These are phyloP conservation scores for Hyperoplus lanceolatus DNA, from an alignment of 2,797 vertebrate genomes.

Conservation along the genomic window DNA sequence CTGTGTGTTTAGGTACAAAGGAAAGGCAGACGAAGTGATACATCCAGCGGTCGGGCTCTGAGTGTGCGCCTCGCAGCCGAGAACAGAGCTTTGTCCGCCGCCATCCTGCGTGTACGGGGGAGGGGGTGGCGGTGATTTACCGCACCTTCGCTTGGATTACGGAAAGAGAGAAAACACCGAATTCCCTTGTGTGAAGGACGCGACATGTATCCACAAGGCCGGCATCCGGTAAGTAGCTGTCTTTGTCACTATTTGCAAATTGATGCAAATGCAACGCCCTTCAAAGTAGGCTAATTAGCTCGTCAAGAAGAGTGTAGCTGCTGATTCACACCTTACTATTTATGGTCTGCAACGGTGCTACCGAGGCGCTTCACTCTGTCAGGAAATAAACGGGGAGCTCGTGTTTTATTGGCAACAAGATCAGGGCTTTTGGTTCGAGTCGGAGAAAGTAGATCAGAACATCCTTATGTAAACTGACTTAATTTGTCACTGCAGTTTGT, in stretches of 20 bases:
- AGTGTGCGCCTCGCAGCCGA: slow-evolving; percentile 66
- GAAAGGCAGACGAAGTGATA: slow-evolving; percentile 54
- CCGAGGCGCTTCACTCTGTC: slow-evolving; percentile 30
- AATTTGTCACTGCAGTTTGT: neutral
- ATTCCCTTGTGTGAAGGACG: slow-evolving; percentile 73
- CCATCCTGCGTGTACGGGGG: slow-evolving; percentile 77
- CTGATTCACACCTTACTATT: slow-evolving; percentile 76
- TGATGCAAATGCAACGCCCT: slow-evolving; percentile 60
- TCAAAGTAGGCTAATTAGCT: slow-evolving; percentile 68
- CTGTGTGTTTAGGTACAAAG: slow-evolving; percentile 70
- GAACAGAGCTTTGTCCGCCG: slow-evolving; percentile 83
- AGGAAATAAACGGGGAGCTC: slow-evolving; percentile 32
- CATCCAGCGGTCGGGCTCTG: slow-evolving; percentile 65
- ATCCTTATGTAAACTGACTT: slow-evolving; percentile 19
- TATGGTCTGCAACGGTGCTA: slow-evolving; percentile 56
- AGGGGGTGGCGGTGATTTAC: slow-evolving; percentile 82
- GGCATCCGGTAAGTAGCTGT: slow-evolving; percentile 92
- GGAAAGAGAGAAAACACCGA: slow-evolving; percentile 52
- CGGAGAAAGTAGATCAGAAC: slow-evolving; percentile 26
- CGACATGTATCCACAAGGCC: slow-evolving; percentile 96
- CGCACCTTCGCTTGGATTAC: slow-evolving; percentile 82
- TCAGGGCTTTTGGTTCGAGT: slow-evolving; percentile 37
- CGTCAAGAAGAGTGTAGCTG: slow-evolving; percentile 52
- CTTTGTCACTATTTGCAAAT: slow-evolving; percentile 65
- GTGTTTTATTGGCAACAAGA: slow-evolving; percentile 45